Evolutionary conservation across 2,888 invertebrate genomes (phyloP).

Genomic region (Dinocampus coccinellae): DNA sequence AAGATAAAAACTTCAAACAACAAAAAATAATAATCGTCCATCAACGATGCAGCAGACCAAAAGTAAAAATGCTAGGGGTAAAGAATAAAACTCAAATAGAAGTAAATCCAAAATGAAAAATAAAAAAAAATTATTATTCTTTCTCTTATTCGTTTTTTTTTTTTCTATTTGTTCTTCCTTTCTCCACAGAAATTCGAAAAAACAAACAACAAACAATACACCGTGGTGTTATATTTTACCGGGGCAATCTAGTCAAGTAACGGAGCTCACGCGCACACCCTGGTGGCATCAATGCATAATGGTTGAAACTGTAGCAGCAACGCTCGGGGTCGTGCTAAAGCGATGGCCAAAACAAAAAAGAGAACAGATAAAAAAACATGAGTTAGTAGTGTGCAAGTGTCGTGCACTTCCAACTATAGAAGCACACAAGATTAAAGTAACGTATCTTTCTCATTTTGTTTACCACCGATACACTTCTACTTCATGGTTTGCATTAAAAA

Average conservation of each 20-base stretch:
- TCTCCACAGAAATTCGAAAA: neutral
- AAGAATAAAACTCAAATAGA: too few species aligned
- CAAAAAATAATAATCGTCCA: too few species aligned
- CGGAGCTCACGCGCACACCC: slow-evolving; percentile 10
- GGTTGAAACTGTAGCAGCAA: slow-evolving; percentile 18
- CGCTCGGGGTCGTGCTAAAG: slow-evolving; percentile 19
- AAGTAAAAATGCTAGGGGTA: neutral
- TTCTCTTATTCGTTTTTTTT: neutral
- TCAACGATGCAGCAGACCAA: too few species aligned
- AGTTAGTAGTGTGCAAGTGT: slow-evolving; percentile 1
- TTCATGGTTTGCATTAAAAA: neutral
- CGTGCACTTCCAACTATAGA: neutral
- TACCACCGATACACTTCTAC: neutral
- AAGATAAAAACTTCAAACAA: too few species aligned
- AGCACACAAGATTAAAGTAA: slow-evolving; percentile 35
- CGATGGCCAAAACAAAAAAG: neutral
- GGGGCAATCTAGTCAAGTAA: slow-evolving; percentile 35
- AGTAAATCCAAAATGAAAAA: neutral
- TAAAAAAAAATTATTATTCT: neutral
- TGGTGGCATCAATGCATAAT: slow-evolving; percentile 35
- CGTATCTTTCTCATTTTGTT: slow-evolving; percentile 28
- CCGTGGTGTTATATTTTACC: slow-evolving; percentile 25
- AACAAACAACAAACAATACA: neutral
- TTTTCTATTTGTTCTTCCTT: neutral
- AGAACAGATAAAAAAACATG: slow-evolving; percentile 18